Conservation (phyloP, 2,888 invertebrate genomes). For the Xylota sylvarum region DNA sequence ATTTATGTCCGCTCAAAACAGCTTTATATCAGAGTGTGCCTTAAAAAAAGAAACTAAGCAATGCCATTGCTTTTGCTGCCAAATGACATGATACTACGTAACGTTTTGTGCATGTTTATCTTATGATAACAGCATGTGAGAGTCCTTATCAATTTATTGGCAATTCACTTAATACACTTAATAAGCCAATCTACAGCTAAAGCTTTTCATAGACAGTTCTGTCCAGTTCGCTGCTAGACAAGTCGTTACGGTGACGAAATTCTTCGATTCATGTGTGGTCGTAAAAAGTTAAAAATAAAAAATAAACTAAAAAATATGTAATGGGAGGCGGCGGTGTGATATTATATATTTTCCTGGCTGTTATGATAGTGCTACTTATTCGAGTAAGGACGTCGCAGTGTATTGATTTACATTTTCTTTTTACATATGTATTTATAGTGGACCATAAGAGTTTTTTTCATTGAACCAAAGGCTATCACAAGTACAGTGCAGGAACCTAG, state of each 20-base stretch:
- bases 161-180: constrained; percentile 36
- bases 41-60: neutral
- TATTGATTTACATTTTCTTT: neutral
- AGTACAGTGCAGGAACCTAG: neutral
- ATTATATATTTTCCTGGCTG: constrained; percentile 25
- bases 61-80: neutral
- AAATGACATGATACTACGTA: neutral
- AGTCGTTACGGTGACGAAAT: constrained; percentile 1
- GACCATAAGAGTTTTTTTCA: constrained; percentile 12
- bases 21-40: constrained; percentile 1
- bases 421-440: constrained; percentile 9
- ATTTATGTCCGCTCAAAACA: constrained; percentile 25
- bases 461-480: neutral
- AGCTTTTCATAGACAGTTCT: constrained; percentile 1
- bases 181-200: constrained; percentile 24
- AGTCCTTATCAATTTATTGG: constrained; percentile 55
- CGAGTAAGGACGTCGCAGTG: constrained; percentile 27
- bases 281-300: neutral
- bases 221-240: constrained; percentile 26
- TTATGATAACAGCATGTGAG: constrained; percentile 43
- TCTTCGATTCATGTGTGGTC: neutral
- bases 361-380: constrained; percentile 35
- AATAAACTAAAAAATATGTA: constrained; percentile 28
- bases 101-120: constrained; percentile 32
- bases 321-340: constrained; percentile 39